These are phyloP conservation scores for Yponomeuta malinellus DNA, from an alignment of 2,888 invertebrate genomes.

Conservation along the genomic window DNA sequence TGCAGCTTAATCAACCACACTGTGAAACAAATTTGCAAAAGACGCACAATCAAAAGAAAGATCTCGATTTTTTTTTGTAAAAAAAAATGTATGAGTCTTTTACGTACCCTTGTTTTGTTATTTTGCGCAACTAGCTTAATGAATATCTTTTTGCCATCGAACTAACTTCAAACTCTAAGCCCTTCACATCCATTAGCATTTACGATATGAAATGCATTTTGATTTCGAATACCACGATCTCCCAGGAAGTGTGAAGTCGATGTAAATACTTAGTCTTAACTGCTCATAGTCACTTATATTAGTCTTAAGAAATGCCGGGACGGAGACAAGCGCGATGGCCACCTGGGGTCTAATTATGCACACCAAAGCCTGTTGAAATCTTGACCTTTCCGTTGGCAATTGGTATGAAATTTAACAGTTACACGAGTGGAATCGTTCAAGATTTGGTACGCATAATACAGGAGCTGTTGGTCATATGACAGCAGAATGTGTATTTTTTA, in stretches of 20 bases:
- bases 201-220: not conserved
- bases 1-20: not conserved
- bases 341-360: slow-evolving; percentile 23
- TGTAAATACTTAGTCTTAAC: slow-evolving; percentile 56
- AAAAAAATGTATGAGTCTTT: not conserved
- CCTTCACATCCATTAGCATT: slow-evolving; percentile 1
- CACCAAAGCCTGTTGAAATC: too few species aligned
- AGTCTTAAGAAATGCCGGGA: slow-evolving; percentile 54
- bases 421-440: too few species aligned
- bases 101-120: not conserved
- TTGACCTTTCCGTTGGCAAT: too few species aligned
- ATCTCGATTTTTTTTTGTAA: not conserved
- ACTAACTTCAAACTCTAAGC: not conserved
- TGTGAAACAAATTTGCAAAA: not conserved
- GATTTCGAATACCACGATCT: slow-evolving; percentile 13
- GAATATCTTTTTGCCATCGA: not conserved
- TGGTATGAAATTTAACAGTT: too few species aligned
- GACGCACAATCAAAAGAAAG: not conserved
- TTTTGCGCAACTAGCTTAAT: not conserved
- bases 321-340: slow-evolving; percentile 40
- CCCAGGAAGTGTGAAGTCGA: slow-evolving; percentile 63
- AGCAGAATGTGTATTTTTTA: slow-evolving; percentile 60
- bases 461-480: too few species aligned
- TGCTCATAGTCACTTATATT: slow-evolving; percentile 58
- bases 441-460: slow-evolving; percentile 21